Base-by-base conservation (phyloP, 2,888 invertebrate species). In the Tolmerus cingulatus region DNA sequence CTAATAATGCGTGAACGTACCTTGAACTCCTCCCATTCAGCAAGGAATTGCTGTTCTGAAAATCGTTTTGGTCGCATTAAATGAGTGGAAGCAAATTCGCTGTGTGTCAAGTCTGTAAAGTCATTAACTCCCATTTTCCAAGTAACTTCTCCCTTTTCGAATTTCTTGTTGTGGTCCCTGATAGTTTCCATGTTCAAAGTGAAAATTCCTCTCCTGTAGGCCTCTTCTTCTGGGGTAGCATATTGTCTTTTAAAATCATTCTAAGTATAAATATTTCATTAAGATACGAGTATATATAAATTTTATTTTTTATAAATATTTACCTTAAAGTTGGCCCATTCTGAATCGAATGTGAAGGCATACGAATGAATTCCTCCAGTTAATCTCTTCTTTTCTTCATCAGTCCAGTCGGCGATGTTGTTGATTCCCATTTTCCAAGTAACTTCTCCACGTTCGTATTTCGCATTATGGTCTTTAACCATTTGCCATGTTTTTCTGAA, bases 71-170 rank as follows among this genome's bases (percentile, higher is more conserved):
- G 27, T 19, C 27, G 19, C 74, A 27, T n/a, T 74, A 34, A 74
- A 74, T 30, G 74, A 27, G 74, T 12, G 2, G 12, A 19, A 19
- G 66, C 19, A 30, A 76, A 37, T 88, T 92, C 92, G 4, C 90
- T 90, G 9, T 89, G 89, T 0, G 90, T 91, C 66, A 89, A 89
- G 85, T 92, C 92, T 14, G 91, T 89, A 86, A 92, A 90, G 12
- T 91, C 90, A 88, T 92, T 92, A 40, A 92, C 90, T 14, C 90
- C 91, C 91, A 92, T 91, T 88, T 90, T 90, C 85, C 88, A 92
- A 0, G 91, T 90, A 0, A 90, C 91, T 88, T 91, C 90, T 2
- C 92, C 92, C 12, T 88, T 90, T 40, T 90, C 90, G 77, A 88
- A 91, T 74, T 91, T 91, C 16, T 89, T 89, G 82, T 92, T 92